Evolutionary conservation across 2,797 vertebrate genomes (phyloP).

Genomic region (Anniella stebbinsi): DNA sequence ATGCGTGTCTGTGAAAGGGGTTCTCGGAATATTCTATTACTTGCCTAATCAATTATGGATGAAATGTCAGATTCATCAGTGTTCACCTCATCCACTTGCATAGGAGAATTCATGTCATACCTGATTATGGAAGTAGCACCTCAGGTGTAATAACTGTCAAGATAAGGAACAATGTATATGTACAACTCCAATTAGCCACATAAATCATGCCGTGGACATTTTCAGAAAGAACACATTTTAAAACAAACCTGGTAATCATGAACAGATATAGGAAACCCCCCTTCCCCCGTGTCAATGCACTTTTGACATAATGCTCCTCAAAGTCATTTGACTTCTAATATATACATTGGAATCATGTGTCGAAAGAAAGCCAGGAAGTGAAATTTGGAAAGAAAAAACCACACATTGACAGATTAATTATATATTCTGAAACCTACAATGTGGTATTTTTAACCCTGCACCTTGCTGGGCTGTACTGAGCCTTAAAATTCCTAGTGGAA

Average conservation of each 20-base stretch:
- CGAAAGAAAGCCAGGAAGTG: background rate
- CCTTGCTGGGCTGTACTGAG: background rate
- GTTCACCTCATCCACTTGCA: slow-evolving; percentile 44
- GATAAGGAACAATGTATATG: slow-evolving; percentile 27
- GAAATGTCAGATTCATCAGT: slow-evolving; percentile 58
- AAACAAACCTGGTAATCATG: background rate
- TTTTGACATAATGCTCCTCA: background rate
- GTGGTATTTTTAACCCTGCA: background rate
- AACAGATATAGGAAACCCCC: background rate
- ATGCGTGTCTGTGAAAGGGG: slow-evolving; percentile 32
- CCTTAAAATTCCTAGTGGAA: background rate
- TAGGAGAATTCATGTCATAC: slow-evolving; percentile 43
- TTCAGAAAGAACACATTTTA: slow-evolving; percentile 40
- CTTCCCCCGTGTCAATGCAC: background rate
- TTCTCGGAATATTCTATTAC: slow-evolving; percentile 57
- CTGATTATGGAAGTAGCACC: slow-evolving; percentile 45
- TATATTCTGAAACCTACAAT: background rate
- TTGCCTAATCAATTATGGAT: slow-evolving; percentile 67
- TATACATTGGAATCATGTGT: background rate
- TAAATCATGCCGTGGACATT: slow-evolving; percentile 43
- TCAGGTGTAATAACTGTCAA: slow-evolving; percentile 54
- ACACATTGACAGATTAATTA: background rate
- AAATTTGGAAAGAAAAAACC: background rate
- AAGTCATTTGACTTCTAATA: background rate
- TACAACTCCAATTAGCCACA: slow-evolving; percentile 47